phyloP scores from a whole-genome alignment of 2,797 vertebrate species.

The Merluccius polli region DNA sequence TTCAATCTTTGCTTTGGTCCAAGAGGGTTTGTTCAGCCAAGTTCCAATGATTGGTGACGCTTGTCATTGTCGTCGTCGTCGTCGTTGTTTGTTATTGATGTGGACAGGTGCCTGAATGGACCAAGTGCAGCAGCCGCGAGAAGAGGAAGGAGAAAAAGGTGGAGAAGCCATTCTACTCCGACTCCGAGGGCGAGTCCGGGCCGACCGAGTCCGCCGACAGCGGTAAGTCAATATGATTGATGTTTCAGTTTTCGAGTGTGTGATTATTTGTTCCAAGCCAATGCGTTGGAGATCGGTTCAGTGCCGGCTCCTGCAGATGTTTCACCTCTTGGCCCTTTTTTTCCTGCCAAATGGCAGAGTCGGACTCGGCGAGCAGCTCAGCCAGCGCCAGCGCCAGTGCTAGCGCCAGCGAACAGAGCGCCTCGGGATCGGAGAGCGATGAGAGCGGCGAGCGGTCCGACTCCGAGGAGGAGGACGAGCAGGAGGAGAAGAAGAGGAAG shows the following conservation, averaged over 20 bases:
- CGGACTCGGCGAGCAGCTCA: constrained; percentile 77
- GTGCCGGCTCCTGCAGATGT: background rate
- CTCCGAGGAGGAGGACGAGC: constrained; percentile 72
- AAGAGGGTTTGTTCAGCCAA: constrained; percentile 3
- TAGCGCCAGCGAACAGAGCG: constrained; percentile 76
- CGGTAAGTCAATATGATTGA: constrained; percentile 66
- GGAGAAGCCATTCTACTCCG: constrained; percentile 97
- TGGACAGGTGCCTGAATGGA: constrained; percentile 94
- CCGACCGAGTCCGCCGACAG: constrained; percentile 96
- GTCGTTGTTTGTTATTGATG: background rate
- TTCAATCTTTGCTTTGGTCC: constrained; percentile 25
- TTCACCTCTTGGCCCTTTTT: background rate
- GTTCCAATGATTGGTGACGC: constrained; percentile 16
- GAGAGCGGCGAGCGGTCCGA: constrained; percentile 81
- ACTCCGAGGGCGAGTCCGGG: constrained; percentile 94
- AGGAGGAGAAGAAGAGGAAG: constrained; percentile 70
- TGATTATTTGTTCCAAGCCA: background rate
- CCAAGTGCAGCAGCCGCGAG: constrained; percentile 93
- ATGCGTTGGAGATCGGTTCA: background rate
- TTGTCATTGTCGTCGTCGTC: constrained; percentile 13
- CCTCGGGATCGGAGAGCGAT: too few species aligned
- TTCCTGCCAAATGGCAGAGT: constrained; percentile 69
- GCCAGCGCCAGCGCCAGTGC: constrained; percentile 75
- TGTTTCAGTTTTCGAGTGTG: background rate
- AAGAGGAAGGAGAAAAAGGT: constrained; percentile 97